A percentile compares a stretch with the other conserved stretches of the same genome.
These are phyloP conservation scores for Habrosyne pyritoides DNA, from an alignment of 2,888 invertebrate genomes.

Conservation along the genomic window DNA sequence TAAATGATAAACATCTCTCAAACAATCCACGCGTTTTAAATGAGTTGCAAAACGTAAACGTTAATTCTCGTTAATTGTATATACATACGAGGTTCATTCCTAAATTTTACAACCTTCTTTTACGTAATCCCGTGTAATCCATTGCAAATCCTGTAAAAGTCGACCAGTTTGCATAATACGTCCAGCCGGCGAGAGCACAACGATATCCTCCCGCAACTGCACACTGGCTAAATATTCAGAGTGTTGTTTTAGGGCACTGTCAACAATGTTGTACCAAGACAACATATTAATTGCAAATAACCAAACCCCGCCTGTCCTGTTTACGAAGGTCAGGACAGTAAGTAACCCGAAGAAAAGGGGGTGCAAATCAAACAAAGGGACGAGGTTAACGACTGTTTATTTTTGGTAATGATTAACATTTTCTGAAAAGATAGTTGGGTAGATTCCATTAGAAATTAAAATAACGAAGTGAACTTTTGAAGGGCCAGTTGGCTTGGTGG, in stretches of 20 bases:
- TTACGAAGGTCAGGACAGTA: conserved; percentile 29
- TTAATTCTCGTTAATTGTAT: not conserved
- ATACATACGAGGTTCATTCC: conserved; percentile 2
- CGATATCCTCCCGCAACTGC: conserved; percentile 23
- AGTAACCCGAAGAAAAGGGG: not conserved
- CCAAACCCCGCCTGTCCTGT: conserved; percentile 37
- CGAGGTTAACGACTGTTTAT: not conserved
- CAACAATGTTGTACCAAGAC: conserved; percentile 51
- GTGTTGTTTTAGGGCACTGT: conserved; percentile 66
- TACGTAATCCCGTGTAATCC: conserved; percentile 16
- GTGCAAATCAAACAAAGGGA: conserved; percentile 1
- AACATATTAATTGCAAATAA: conserved; percentile 68
- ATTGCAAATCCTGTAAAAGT: conserved; percentile 26
- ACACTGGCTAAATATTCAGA: conserved; percentile 44
- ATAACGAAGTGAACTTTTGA: too few species aligned
- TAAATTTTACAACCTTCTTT: not conserved
- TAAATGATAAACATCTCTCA: not conserved
- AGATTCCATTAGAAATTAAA: not conserved
- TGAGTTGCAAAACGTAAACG: not conserved
- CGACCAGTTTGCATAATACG: conserved; percentile 33
- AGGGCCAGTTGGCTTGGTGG: too few species aligned
- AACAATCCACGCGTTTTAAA: not conserved
- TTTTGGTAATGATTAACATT: not conserved
- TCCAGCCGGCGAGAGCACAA: conserved; percentile 30
- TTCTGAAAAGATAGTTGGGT: too few species aligned